Percentiles rank a stretch among this genome's conserved stretches.
Conservation (phyloP, 2,113 vertebrate species). For the Labeo catla region DNA sequence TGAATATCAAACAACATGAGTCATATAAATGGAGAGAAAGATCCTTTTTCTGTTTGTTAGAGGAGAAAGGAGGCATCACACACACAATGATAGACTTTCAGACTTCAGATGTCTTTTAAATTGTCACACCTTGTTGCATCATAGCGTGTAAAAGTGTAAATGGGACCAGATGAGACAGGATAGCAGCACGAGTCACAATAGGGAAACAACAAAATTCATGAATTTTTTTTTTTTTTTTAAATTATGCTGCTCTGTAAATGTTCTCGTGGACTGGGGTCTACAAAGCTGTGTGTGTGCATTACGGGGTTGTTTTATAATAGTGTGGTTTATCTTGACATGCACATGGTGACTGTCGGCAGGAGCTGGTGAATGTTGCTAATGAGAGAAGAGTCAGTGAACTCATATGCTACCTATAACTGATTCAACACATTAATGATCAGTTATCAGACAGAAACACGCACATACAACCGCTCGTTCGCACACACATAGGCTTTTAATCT, state of each 20-base stretch:
- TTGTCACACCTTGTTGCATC: conserved; percentile 35
- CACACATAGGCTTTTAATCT: background rate
- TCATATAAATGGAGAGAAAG: conserved; percentile 23
- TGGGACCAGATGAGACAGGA: background rate
- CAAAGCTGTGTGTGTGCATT: background rate
- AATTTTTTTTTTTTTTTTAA: background rate
- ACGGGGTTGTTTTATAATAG: background rate
- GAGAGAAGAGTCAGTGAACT: conserved; percentile 10
- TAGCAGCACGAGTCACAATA: background rate
- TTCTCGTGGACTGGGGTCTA: background rate
- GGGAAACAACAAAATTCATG: background rate
- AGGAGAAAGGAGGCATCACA: conserved; percentile 26
- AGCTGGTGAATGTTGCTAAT: background rate
- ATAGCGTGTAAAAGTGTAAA: background rate
- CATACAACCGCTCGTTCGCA: background rate
- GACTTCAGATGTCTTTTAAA: conserved; percentile 10
- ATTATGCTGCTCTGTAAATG: background rate
- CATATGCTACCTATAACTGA: background rate
- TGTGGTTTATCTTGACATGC: conserved; percentile 36
- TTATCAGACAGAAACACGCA: conserved; percentile 1
- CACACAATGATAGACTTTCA: conserved; percentile 25
- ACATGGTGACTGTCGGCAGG: conserved; percentile 18
- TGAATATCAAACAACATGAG: conserved; percentile 48
- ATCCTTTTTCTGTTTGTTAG: conserved; percentile 40
- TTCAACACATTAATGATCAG: conserved; percentile 16